Percentiles rank a stretch among this genome's conserved stretches.
These are phyloP conservation scores for Dicentrarchus labrax DNA, from an alignment of 2,113 vertebrate species.

Conservation along the genomic window DNA sequence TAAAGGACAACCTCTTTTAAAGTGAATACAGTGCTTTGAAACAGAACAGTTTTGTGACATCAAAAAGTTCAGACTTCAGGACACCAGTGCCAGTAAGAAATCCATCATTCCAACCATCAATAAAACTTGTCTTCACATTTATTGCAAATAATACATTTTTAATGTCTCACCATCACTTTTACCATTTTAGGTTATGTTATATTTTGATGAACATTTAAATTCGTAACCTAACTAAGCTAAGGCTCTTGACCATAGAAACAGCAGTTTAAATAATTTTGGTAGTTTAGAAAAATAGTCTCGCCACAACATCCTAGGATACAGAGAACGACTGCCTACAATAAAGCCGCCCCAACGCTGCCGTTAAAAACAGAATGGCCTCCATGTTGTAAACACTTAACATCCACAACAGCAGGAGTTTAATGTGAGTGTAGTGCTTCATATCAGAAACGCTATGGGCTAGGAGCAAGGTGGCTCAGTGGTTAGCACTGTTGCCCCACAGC, in stretches of 20 bases:
- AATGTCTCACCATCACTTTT: background rate
- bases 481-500: no score
- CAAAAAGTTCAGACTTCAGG: no score
- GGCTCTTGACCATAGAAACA: background rate
- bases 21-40: background rate
- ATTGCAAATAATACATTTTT: background rate
- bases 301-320: background rate
- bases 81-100: no score
- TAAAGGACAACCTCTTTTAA: background rate
- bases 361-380: no score
- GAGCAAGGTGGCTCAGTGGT: no score
- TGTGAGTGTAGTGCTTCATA: no score
- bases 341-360: no score
- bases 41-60: background rate
- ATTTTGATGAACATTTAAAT: slow-evolving; percentile 1
- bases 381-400: no score
- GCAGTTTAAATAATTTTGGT: background rate
- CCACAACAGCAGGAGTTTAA: no score
- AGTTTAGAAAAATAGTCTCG: background rate
- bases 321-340: no score
- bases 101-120: no score
- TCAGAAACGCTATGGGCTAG: no score
- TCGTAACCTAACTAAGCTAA: background rate
- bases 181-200: background rate
- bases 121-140: background rate